Evolutionary conservation across 2,888 invertebrate species (phyloP).

Genomic region (Cryptus armator): DNA sequence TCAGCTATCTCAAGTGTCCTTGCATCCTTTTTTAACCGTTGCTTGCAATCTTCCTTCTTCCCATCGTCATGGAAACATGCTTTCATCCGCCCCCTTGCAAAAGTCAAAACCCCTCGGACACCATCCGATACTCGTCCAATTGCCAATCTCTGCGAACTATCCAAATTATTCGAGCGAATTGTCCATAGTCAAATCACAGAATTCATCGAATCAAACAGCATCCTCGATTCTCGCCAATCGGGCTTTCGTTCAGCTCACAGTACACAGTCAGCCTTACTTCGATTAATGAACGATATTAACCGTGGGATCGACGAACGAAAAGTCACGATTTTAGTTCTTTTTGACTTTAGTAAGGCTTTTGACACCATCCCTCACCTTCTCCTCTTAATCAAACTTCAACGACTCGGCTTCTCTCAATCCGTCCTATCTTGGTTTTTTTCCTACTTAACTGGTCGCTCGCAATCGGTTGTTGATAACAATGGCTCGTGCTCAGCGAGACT

Average conservation of each 20-base stretch:
- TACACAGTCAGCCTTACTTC: conserved; percentile 22
- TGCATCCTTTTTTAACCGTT: not conserved
- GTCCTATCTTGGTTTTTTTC: not conserved
- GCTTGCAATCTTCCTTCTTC: not conserved
- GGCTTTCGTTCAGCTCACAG: too few species aligned
- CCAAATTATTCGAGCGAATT: conserved; percentile 39
- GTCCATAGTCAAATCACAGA: conserved; percentile 11
- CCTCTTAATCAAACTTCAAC: not conserved
- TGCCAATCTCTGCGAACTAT: conserved; percentile 27
- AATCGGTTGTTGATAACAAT: not conserved
- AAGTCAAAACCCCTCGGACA: not conserved
- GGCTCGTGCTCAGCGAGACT: not conserved
- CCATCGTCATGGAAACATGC: not conserved
- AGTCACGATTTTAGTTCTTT: conserved; percentile 16
- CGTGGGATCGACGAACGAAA: conserved; percentile 4
- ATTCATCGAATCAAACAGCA: not conserved
- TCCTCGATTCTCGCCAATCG: conserved; percentile 20
- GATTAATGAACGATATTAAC: conserved; percentile 15
- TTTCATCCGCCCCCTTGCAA: not conserved
- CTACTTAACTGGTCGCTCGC: not conserved
- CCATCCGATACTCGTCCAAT: conserved; percentile 33
- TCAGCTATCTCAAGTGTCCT: not conserved
- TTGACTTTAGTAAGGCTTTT: not conserved
- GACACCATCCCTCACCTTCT: not conserved
- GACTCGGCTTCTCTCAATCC: not conserved